These are phyloP conservation scores for Scrobipalpa costella DNA, from an alignment of 2,888 invertebrate genomes.

Conservation along the genomic window DNA sequence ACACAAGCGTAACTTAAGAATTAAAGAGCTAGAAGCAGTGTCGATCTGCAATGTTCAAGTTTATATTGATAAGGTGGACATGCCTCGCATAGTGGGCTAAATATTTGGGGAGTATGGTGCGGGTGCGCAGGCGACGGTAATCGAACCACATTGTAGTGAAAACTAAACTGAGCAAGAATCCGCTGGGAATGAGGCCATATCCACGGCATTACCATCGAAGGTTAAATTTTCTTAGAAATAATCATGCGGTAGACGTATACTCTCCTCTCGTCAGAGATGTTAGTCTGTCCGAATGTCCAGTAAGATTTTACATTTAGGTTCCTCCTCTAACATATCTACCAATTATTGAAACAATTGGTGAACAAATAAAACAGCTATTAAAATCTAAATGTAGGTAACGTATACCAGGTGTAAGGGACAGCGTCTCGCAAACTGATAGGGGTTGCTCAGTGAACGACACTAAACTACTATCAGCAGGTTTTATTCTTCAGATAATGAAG, in stretches of 20 bases:
- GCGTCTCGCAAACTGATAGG: no score
- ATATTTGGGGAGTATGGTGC: slow-evolving; percentile 35
- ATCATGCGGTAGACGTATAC: not conserved
- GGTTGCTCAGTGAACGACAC: no score
- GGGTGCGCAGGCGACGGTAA: slow-evolving; percentile 17
- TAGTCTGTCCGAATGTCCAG: not conserved
- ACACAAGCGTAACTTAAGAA: slow-evolving; percentile 21
- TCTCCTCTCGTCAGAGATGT: not conserved
- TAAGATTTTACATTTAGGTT: no score
- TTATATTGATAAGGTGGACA: slow-evolving; percentile 36
- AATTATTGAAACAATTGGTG: no score
- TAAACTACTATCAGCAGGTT: no score
- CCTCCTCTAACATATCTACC: no score
- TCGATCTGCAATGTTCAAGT: slow-evolving; percentile 28
- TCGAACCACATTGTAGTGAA: slow-evolving; percentile 24
- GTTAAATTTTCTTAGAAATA: slow-evolving; percentile 24
- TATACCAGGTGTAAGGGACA: no score
- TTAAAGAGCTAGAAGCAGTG: slow-evolving; percentile 28
- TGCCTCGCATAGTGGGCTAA: slow-evolving; percentile 32
- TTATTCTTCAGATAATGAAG: no score
- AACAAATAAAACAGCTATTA: no score
- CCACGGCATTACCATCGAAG: slow-evolving; percentile 23
- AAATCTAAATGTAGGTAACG: no score
- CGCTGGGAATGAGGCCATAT: slow-evolving; percentile 25
- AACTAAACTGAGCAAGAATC: slow-evolving; percentile 23